Base-by-base conservation (phyloP, 2,113 vertebrate genomes). In the Neodon shergylaensis region DNA sequence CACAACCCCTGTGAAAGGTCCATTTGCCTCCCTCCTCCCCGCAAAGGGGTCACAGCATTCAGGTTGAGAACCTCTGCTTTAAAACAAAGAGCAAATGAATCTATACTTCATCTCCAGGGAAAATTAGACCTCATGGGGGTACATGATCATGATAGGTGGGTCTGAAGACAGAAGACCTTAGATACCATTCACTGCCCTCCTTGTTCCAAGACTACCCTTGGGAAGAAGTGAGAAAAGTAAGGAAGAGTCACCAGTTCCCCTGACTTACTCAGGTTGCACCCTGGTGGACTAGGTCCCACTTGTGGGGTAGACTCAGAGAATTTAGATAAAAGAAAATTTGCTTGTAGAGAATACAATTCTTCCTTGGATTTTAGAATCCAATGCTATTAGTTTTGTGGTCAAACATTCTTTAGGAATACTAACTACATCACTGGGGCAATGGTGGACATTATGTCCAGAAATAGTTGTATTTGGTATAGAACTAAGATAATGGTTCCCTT, bases 291-390 rank as follows among this genome's bases (percentile, higher is more conserved):
- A 5, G 13, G 11, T 13, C 31, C n/a, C 42, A 7, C 4, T n/a
- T 11, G 39, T 5, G 0, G 3, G 39, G 7, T 81, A 77, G 42
- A 79, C 0, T 63, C 36, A 26, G 36, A 78, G 21, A 77, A 2
- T 73, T 88, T 61, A 44, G 16, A 2, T 1, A 44, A 87, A 82
- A 42, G 76, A 19, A 88, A 70, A 81, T 66, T 85, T 84, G 33
- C 36, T 73, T 66, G 7, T 7, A 77, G 70, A n/a, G 77, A 47
- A 54, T 85, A 86, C 74, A 97, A 52, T 92, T 85, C 5, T 83
- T 49, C 42, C 74, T 90, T 94, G 26, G 9, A 83, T 78, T 94
- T 90, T 81, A 92, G 66, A 93, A 93, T 95, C 47, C 3, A 73
- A 42, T 63, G 42, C 54, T 36, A 33, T 21, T 88, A 42, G n/a